Percentiles rank a stretch among this genome's conserved stretches.
Conservation (phyloP, 2,797 vertebrate species). For the Lepilemur ruficaudatus region DNA sequence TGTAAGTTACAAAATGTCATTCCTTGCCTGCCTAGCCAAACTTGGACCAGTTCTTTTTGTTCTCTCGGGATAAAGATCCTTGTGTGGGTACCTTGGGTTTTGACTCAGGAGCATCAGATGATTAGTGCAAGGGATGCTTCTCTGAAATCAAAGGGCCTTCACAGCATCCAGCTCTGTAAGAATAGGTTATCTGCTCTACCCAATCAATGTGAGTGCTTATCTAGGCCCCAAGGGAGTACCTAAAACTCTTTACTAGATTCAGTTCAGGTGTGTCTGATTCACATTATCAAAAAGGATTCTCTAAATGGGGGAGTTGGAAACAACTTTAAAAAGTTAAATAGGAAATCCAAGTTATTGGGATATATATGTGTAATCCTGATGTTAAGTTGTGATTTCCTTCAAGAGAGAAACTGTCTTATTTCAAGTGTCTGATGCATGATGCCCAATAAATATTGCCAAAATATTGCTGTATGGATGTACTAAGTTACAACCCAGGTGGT, state of each 20-base stretch:
- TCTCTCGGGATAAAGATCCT: not conserved
- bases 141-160: not conserved
- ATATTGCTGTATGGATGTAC: not conserved
- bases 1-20: not conserved
- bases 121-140: not conserved
- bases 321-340: not conserved
- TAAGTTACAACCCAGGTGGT: not conserved
- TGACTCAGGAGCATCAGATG: not conserved
- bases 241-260: not conserved
- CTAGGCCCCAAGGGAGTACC: not conserved
- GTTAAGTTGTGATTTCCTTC: not conserved
- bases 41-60: not conserved
- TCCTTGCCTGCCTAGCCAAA: not conserved
- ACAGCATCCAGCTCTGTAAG: not conserved
- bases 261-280: not conserved
- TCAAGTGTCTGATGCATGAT: not conserved
- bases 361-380: not conserved
- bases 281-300: not conserved
- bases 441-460: not conserved
- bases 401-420: constrained; percentile 4
- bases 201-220: not conserved
- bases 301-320: not conserved
- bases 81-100: not conserved
- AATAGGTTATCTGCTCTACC: not conserved
- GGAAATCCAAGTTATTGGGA: not conserved